These are phyloP conservation scores for Dipodomys merriami DNA, from an alignment of 2,113 vertebrate species.

Conservation along the genomic window DNA sequence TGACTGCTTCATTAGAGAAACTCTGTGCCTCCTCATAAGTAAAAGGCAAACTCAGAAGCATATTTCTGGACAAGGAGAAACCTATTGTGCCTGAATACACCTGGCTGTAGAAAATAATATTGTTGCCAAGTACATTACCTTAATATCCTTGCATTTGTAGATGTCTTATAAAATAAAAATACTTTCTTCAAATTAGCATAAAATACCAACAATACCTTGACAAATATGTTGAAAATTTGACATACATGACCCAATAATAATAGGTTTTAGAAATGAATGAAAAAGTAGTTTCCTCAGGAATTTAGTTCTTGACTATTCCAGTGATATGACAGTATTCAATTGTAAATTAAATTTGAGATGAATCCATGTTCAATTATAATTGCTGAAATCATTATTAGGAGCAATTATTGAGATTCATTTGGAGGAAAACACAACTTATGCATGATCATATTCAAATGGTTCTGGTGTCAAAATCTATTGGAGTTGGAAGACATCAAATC, in stretches of 20 bases:
- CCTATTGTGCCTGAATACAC: not conserved
- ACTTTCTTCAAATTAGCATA: not conserved
- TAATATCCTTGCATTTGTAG: not conserved
- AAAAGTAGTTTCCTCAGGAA: not conserved
- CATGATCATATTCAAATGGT: not conserved
- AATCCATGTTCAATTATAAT: not conserved
- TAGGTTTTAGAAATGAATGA: not conserved
- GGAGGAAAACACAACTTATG: not conserved
- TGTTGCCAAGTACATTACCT: not conserved
- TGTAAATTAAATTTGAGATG: slow-evolving; percentile 7
- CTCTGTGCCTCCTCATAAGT: rapidly evolving
- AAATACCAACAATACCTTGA: not conserved
- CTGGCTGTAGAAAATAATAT: not conserved
- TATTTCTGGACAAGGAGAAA: not conserved
- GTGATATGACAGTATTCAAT: not conserved
- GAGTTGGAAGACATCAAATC: too few species aligned
- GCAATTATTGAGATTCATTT: not conserved
- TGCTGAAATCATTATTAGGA: not conserved
- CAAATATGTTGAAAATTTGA: not conserved
- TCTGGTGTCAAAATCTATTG: rapidly evolving
- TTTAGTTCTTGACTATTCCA: not conserved
- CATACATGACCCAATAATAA: not conserved
- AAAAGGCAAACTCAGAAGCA: not conserved
- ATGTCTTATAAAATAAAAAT: not conserved
- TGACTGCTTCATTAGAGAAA: not conserved